A percentile compares a stretch with the other conserved stretches of the same genome.
phyloP scores from a whole-genome alignment of 2,888 invertebrate genomes.

The Brassicogethes aeneus region DNA sequence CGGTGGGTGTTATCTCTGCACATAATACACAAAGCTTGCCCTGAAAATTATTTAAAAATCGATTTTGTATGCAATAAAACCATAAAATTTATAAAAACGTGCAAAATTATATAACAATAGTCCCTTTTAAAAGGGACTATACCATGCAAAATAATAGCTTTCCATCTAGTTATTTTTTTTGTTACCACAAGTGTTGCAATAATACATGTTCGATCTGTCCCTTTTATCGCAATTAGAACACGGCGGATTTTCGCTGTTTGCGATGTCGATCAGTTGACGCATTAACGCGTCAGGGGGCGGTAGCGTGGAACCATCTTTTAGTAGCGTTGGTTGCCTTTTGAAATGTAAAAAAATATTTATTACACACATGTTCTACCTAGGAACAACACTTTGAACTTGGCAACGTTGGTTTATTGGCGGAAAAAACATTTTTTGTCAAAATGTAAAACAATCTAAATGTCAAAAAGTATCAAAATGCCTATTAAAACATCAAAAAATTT shows the following conservation, averaged over 20 bases:
- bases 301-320: conserved; percentile 52
- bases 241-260: conserved; percentile 60
- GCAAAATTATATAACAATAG: background rate
- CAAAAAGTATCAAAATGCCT: too few relatives aligned
- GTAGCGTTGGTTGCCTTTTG: conserved; percentile 48
- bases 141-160: background rate
- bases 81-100: background rate
- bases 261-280: conserved; percentile 60
- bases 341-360: too few relatives aligned
- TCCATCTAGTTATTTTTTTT: too few relatives aligned
- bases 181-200: conserved; percentile 68
- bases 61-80: background rate
- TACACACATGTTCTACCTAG: too few relatives aligned
- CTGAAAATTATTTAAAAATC: conserved; percentile 31
- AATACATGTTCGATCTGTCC: conserved; percentile 61
- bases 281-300: conserved; percentile 59
- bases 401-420: too few relatives aligned
- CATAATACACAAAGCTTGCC: conserved; percentile 60
- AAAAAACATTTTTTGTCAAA: too few relatives aligned
- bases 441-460: too few relatives aligned
- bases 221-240: conserved; percentile 73
- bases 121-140: background rate
- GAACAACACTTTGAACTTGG: too few relatives aligned
- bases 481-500: too few relatives aligned
- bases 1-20: conserved; percentile 66